Evolutionary conservation across 2,113 vertebrate species (phyloP), one percentile per base, ranked within the genome.

Genomic region (Agelaius phoeniceus): DNA sequence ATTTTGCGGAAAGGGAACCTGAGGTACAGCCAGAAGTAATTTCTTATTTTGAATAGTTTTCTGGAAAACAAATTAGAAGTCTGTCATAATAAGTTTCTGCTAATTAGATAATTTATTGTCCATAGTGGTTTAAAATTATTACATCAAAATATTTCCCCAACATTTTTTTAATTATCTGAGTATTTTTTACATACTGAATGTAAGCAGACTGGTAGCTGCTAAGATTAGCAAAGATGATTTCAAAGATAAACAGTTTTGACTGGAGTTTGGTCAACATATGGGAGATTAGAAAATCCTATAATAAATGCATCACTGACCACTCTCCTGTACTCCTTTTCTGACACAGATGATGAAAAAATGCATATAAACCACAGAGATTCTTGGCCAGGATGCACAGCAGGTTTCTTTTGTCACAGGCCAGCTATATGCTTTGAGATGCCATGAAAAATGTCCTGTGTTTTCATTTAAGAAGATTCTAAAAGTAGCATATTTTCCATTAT

Each of bases 21-120:
- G 63, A 85, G 59, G 62, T 91, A 69, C 10, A 86, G 46, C 39
- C 63, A 76, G 79, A 80, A 87, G 24, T 74, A 81, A 82, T 81
- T 90, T 67, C 62, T 91, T 82, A 51, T 52, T 91, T 93, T 89
- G 31, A 81, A 41, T 82, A 63, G 20, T 84, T 75, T 94, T 81
- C 57, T 89, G 49, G 51, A 81, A 94, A 84, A 91, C 23, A 94
- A 84, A 94, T 87, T 62, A 58, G 30, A 84, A 82, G 28, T 75
- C 52, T 82, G 26, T 72, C 52, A 82, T 87, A 55, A 75, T 81
- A 74, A n/a, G 1, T 84, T 92, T 79, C 52, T 82, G 24, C 69
- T 89, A 89, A 87, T 89, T 54, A 87, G 30, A 59, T 80, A 62
- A 30, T 90, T 73, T 80, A 58, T 88, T 73, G 46, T 92, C 67